Conservation (phyloP, 2,888 invertebrate species). For the Horisme vitalbata region DNA sequence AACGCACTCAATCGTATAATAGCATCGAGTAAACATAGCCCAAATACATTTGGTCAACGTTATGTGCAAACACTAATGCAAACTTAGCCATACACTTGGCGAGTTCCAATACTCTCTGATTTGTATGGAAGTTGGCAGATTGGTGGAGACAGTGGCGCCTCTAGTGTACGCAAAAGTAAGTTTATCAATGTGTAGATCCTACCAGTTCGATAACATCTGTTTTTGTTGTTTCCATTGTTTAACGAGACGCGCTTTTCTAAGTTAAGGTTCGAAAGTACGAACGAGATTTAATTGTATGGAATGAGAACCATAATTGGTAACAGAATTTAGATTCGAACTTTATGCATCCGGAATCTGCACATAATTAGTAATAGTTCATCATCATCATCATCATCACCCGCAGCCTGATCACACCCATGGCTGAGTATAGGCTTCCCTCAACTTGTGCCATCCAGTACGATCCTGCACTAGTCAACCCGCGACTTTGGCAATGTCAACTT, state of each 20-base stretch:
- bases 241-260: constrained; percentile 2
- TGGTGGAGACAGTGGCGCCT: constrained; percentile 1
- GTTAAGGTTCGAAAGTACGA: too few species aligned
- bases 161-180: constrained; percentile 33
- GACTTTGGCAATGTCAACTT: too few species aligned
- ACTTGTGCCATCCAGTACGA: too few species aligned
- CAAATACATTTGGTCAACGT: constrained; percentile 60
- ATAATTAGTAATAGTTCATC: too few species aligned
- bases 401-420: too few species aligned
- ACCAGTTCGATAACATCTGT: constrained; percentile 67
- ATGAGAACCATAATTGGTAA: too few species aligned
- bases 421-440: too few species aligned
- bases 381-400: too few species aligned
- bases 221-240: constrained; percentile 44
- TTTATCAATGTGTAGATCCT: constrained; percentile 54
- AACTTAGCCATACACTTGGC: constrained; percentile 4
- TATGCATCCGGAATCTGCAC: too few species aligned
- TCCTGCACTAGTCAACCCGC: too few species aligned
- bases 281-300: too few species aligned
- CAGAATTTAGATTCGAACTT: too few species aligned
- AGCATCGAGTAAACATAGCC: constrained; percentile 44
- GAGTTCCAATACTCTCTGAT: background rate
- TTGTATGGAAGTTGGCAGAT: background rate
- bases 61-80: constrained; percentile 48
- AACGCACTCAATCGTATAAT: constrained; percentile 34